Conservation (phyloP, 2,797 vertebrate species). For the Oophaga sylvatica region DNA sequence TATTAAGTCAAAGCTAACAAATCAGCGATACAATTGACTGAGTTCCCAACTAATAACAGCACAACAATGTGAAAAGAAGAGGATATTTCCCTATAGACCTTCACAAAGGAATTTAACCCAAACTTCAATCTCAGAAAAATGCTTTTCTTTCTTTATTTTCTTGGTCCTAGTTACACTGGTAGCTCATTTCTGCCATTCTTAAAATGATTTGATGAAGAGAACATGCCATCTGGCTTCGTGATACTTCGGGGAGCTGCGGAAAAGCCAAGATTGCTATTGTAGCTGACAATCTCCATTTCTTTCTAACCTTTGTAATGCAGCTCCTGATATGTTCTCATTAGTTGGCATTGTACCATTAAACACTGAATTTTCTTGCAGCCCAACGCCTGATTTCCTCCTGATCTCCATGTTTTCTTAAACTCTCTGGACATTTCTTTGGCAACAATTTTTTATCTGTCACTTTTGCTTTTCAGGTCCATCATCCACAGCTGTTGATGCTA, state of each 20-base stretch:
- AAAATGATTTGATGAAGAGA: slow-evolving; percentile 33
- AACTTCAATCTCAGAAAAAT: slow-evolving; percentile 9
- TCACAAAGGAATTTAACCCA: slow-evolving; percentile 22
- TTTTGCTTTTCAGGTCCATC: slow-evolving; percentile 58
- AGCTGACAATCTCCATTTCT: slow-evolving; percentile 42
- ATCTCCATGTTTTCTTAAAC: slow-evolving; percentile 48
- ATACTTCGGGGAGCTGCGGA: slow-evolving; percentile 28
- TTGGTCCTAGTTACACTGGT: background rate
- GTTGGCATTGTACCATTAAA: background rate
- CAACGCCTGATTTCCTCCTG: slow-evolving; percentile 26
- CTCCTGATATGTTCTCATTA: slow-evolving; percentile 1
- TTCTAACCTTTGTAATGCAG: background rate
- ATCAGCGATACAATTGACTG: background rate
- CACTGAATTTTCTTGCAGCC: background rate
- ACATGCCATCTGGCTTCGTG: slow-evolving; percentile 31
- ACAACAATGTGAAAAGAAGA: slow-evolving; percentile 13
- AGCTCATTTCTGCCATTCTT: slow-evolving; percentile 22
- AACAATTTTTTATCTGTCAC: slow-evolving; percentile 66
- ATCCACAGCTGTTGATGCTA: slow-evolving; percentile 56
- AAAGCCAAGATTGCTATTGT: slow-evolving; percentile 36
- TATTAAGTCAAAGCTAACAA: too few relatives aligned
- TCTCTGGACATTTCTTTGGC: slow-evolving; percentile 62
- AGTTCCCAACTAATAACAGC: background rate
- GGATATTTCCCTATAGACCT: background rate
- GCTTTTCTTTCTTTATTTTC: background rate